A percentile compares a stretch with the other conserved stretches of the same genome.
Evolutionary conservation across 2,113 vertebrate genomes (phyloP).

Genomic region (Plestiodon gilberti): DNA sequence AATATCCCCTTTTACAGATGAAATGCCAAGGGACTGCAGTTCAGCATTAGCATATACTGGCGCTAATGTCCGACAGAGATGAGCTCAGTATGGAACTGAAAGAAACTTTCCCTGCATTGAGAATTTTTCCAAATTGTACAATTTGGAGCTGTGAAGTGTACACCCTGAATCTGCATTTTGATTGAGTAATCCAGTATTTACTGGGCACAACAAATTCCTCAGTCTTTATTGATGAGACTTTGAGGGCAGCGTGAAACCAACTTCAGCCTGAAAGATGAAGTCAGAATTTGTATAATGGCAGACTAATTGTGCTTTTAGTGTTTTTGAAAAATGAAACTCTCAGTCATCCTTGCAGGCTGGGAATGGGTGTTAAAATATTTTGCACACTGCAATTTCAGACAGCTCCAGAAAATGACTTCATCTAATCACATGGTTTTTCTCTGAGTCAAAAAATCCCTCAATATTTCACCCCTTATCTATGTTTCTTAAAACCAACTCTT

Average conservation of each 20-base stretch:
- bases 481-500: not conserved
- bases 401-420: constrained; percentile 20
- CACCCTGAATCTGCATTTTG: not conserved
- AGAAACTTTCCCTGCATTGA: not conserved
- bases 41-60: constrained; percentile 3
- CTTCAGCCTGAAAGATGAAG: not conserved
- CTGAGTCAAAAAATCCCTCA: not conserved
- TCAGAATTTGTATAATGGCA: not conserved
- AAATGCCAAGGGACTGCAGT: not conserved
- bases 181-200: constrained; percentile 8
- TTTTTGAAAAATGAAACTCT: constrained; percentile 7
- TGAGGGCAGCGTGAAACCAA: not conserved
- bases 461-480: not conserved
- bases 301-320: not conserved
- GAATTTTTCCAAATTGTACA: not conserved
- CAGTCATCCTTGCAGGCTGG: not conserved
- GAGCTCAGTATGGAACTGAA: not conserved
- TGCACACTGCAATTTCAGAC: constrained; percentile 21
- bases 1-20: not conserved
- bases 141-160: not conserved
- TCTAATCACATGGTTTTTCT: not conserved
- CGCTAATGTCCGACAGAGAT: not conserved
- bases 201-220: constrained; percentile 16
- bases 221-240: not conserved
- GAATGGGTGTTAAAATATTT: constrained; percentile 1